Evolutionary conservation across 2,888 invertebrate species (phyloP).

Genomic region (Lypha dubia): DNA sequence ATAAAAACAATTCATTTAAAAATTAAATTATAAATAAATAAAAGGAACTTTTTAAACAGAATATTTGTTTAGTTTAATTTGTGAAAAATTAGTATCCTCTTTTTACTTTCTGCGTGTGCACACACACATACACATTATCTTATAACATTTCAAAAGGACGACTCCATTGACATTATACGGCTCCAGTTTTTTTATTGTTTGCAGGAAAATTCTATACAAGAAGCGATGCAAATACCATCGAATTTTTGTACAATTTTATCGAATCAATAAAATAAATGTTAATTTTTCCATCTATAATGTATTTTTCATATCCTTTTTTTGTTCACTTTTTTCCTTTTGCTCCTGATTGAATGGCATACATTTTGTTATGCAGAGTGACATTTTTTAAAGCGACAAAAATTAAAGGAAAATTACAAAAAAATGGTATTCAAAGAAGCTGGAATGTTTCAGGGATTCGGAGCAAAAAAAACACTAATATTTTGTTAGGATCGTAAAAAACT

Average conservation of each 20-base stretch:
- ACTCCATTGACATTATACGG: no score
- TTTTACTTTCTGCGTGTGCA: neutral
- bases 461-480: no score
- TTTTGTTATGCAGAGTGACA: conserved; percentile 4
- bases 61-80: neutral
- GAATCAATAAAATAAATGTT: conserved; percentile 46
- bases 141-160: no score
- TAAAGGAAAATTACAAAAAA: no score
- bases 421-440: neutral
- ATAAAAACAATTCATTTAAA: no score
- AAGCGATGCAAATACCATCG: no score
- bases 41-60: neutral
- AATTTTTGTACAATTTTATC: neutral
- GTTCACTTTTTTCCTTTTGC: neutral
- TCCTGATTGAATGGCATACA: neutral
- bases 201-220: no score
- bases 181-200: no score
- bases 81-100: neutral
- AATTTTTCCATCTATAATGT: conserved; percentile 27
- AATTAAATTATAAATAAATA: neutral
- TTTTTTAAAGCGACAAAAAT: neutral
- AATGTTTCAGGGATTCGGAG: neutral
- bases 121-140: neutral
- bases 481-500: no score
- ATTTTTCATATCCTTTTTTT: neutral